These are phyloP conservation scores for Meloidogyne floridensis DNA, from an alignment of 1,140 invertebrate species.

Conservation along the genomic window DNA sequence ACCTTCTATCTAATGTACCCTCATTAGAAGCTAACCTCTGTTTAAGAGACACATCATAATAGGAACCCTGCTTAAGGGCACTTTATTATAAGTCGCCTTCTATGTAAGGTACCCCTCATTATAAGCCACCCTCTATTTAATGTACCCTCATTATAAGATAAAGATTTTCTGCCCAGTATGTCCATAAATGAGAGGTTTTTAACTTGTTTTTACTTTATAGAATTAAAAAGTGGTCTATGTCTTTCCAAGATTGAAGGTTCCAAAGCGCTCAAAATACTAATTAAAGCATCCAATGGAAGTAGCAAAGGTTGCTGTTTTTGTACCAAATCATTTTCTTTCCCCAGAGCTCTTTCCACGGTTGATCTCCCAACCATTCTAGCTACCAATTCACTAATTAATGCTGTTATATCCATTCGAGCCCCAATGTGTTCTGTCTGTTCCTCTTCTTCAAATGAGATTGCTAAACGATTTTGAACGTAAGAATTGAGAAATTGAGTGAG, in stretches of 20 bases:
- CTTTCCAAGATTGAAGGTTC: slow-evolving; percentile 4
- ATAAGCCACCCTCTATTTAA: no score
- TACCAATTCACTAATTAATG: slow-evolving; percentile 20
- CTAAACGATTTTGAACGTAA: slow-evolving; percentile 20
- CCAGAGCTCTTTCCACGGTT: neutral
- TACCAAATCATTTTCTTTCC: neutral
- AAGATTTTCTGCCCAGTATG: no score
- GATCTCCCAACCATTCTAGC: slow-evolving; percentile 14
- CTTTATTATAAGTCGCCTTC: no score
- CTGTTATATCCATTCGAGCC: slow-evolving; percentile 12
- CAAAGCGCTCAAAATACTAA: slow-evolving; percentile 21
- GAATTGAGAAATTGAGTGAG: slow-evolving; percentile 29
- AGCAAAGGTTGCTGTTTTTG: slow-evolving; percentile 9
- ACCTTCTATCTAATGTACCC: no score
- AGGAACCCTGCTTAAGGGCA: no score
- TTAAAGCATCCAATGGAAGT: slow-evolving; percentile 23
- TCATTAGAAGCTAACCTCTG: no score
- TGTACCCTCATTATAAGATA: no score
- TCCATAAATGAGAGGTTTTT: neutral
- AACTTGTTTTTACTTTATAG: neutral
- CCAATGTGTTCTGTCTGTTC: neutral
- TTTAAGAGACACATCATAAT: no score
- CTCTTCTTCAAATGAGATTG: neutral
- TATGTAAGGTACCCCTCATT: neutral
- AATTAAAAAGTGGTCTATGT: slow-evolving; percentile 18